Conservation (phyloP, 2,113 vertebrate genomes). For the Phrynocephalus versicolor region DNA sequence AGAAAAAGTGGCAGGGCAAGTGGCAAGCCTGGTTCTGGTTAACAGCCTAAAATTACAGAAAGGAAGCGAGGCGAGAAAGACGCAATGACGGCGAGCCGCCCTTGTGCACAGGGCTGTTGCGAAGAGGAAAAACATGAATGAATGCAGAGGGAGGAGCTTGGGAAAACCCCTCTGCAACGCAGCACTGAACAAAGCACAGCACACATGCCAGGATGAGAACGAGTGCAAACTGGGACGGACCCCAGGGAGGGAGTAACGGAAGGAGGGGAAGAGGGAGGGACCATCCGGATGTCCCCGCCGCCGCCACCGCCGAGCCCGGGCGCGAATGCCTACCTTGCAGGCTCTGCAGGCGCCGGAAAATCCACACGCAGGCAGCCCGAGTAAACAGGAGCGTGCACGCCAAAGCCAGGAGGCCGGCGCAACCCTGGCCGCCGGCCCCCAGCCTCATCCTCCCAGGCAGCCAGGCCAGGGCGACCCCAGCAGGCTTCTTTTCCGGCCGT, state of each 20-base stretch:
- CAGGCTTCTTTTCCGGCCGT: neutral
- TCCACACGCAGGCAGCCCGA: too few species aligned
- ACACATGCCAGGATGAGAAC: conserved; percentile 62
- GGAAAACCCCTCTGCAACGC: conserved; percentile 95
- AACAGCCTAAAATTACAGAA: conserved; percentile 13
- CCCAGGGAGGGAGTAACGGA: conserved; percentile 19
- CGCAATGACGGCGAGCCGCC: conserved; percentile 52
- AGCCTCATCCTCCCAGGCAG: neutral
- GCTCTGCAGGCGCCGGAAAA: too few species aligned
- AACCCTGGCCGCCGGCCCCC: too few species aligned
- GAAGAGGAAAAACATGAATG: conserved; percentile 74
- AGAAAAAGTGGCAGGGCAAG: too few species aligned
- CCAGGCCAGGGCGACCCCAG: neutral
- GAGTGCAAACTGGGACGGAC: conserved; percentile 56
- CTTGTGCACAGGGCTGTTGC: conserved; percentile 57
- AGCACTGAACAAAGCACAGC: conserved; percentile 77
- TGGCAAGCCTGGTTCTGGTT: neutral
- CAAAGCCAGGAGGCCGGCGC: too few species aligned
- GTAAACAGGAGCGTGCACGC: too few species aligned
- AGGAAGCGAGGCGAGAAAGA: conserved; percentile 52
- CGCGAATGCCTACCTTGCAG: neutral
- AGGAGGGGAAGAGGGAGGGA: neutral
- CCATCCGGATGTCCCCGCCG: neutral
- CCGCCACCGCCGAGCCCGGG: too few species aligned
- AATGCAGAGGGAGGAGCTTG: conserved; percentile 89